A percentile compares a stretch with the other conserved stretches of the same genome.
Conservation (phyloP, 1,140 invertebrate species). For the Alviniconcha marisindica region DNA sequence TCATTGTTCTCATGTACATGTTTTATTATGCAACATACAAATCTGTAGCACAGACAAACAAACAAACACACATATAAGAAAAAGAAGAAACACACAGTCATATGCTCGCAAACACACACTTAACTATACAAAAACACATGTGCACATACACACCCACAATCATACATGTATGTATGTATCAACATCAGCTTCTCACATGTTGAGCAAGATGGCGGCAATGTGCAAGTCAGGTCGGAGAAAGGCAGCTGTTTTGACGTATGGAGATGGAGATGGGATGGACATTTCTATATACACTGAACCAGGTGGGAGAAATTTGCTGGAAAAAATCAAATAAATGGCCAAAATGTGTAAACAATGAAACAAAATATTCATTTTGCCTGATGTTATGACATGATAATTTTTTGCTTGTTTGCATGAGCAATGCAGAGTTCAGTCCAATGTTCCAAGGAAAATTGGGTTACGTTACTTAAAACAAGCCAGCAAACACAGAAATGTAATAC, state of each 20-base stretch:
- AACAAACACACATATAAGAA: neutral
- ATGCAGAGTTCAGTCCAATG: too few relatives aligned
- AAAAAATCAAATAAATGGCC: neutral
- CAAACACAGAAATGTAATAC: too few relatives aligned
- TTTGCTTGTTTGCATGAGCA: too few relatives aligned
- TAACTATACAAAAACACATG: neutral
- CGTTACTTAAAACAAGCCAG: too few relatives aligned
- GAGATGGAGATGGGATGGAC: neutral
- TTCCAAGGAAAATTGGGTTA: too few relatives aligned
- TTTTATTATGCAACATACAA: too few relatives aligned
- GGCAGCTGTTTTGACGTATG: constrained; percentile 11
- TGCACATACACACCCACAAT: neutral
- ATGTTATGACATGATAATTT: too few relatives aligned
- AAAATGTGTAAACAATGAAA: too few relatives aligned
- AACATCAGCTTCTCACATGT: constrained; percentile 19
- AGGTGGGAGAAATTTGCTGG: constrained; percentile 29
- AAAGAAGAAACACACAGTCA: neutral
- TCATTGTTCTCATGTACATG: too few relatives aligned
- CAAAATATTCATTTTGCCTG: too few relatives aligned
- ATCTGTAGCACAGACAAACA: too few relatives aligned
- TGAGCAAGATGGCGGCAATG: constrained; percentile 23
- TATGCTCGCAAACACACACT: neutral
- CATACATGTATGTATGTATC: too few relatives aligned
- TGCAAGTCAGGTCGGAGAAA: constrained; percentile 21
- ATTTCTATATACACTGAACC: constrained; percentile 34